Evolutionary conservation across 2,113 vertebrate species (phyloP), one percentile per base, ranked within the genome.

Genomic region (Tetraodon nigroviridis): DNA sequence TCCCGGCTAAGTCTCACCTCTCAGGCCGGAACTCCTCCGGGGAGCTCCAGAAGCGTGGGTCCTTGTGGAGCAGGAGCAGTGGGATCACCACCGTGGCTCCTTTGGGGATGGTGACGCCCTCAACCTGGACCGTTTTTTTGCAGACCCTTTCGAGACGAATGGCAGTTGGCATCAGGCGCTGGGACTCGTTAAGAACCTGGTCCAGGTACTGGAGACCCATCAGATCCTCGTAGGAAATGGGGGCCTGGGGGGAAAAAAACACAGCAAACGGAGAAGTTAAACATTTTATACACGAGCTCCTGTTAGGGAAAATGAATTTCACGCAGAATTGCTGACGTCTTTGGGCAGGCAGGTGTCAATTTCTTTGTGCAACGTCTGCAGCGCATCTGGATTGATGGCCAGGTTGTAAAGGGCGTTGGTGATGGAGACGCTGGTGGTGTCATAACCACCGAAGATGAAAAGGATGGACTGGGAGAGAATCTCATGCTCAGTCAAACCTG

Each of bases 401-500:
- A 88, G 73, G 22, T 78, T 70, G 60, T 87, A 73, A 7, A 88
- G n/a, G 7, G 51, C 21, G 71, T 18, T 51, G 1, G 32, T 21
- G n/a, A 87, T 55, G 14, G 83, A 83, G 27, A 2, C 0, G 14
- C 64, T 82, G 49, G 83, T 88, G 24, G 83, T 87, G 1, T 88
- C 83, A 12, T 76, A 87, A 49, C 82, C 80, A 5, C 69, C 86
- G 16, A 87, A 79, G 69, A 80, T 81, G 61, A 87, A 88, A 13
- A 76, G 40, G 0, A 88, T 58, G 7, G 84, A 79, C 64, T 88
- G 84, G 21, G 84, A 78, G 16, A 87, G 82, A 12, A 88, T 84
- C 75, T 88, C 86, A 0, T 66, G 69, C 18, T 88, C 86, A 46
- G 86, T 87, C 76, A 88, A 32, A 66, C 86, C 86, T 88, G 6